Percentiles rank a stretch among this genome's conserved stretches.
These are phyloP conservation scores for Zophobas morio DNA, from an alignment of 1,140 invertebrate species.

Conservation along the genomic window DNA sequence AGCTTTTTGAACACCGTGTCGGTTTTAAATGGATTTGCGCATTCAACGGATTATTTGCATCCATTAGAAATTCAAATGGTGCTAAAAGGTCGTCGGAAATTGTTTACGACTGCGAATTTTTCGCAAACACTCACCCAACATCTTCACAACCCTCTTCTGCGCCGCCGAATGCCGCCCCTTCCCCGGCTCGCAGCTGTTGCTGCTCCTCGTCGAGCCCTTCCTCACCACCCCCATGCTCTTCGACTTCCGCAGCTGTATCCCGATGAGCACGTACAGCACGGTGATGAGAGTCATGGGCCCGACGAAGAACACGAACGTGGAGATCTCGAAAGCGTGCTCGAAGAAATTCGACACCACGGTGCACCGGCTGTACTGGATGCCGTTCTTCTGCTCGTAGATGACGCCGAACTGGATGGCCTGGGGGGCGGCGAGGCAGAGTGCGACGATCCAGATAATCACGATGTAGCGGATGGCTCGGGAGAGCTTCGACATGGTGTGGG, in stretches of 20 bases:
- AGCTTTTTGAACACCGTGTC: neutral
- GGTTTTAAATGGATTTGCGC: neutral
- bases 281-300: conserved; percentile 74
- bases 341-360: conserved; percentile 60
- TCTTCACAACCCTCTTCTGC: conserved; percentile 64
- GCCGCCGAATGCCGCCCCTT: conserved; percentile 55
- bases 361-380: conserved; percentile 56
- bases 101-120: conserved; percentile 8
- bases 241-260: conserved; percentile 67
- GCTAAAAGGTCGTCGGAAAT: neutral
- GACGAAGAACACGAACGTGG: conserved; percentile 73
- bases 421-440: conserved; percentile 72
- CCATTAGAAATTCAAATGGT: conserved; percentile 24
- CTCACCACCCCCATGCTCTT: conserved; percentile 48
- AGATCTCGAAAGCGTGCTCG: conserved; percentile 70
- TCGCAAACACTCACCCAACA: conserved; percentile 65
- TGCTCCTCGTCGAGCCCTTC: conserved; percentile 40
- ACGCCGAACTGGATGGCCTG: conserved; percentile 70
- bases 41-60: conserved; percentile 16
- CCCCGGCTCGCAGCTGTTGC: conserved; percentile 40
- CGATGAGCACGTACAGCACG: conserved; percentile 72
- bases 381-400: conserved; percentile 56
- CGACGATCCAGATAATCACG: conserved; percentile 73
- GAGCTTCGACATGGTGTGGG: conserved; percentile 69
- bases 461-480: conserved; percentile 75